Conservation (phyloP, 2,113 vertebrate species). For the Mormoops blainvillei region DNA sequence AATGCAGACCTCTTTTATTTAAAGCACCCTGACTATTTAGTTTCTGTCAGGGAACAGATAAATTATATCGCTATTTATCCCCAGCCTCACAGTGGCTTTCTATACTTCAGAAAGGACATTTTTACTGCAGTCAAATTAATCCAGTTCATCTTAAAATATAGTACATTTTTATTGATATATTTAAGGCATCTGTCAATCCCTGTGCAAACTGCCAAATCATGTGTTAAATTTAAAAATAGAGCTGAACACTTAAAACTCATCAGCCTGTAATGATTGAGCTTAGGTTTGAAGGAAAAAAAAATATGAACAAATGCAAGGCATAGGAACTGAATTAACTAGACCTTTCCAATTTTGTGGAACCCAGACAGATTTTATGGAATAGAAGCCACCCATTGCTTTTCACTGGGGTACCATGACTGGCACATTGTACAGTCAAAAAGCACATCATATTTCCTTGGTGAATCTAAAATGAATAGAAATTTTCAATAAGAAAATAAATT, state of each 20-base stretch:
- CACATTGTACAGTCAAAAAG: neutral
- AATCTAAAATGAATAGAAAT: neutral
- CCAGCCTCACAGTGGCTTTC: neutral
- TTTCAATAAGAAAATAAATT: neutral
- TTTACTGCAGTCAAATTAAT: slow-evolving; percentile 54
- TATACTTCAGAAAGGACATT: slow-evolving; percentile 39
- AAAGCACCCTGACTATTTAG: slow-evolving; percentile 25
- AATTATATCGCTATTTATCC: slow-evolving; percentile 24
- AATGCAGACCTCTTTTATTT: neutral
- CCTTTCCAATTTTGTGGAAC: neutral
- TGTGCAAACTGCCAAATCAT: slow-evolving; percentile 56
- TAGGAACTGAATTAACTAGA: neutral
- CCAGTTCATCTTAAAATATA: slow-evolving; percentile 36
- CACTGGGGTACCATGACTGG: neutral
- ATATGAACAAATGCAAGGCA: neutral
- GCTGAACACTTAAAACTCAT: slow-evolving; percentile 51
- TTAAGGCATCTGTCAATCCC: slow-evolving; percentile 67
- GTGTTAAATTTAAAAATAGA: slow-evolving; percentile 68
- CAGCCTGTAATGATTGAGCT: slow-evolving; percentile 67
- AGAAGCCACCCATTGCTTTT: neutral
- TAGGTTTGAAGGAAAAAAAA: slow-evolving; percentile 32
- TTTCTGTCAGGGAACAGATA: slow-evolving; percentile 46
- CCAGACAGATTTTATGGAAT: neutral
- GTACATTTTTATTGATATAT: slow-evolving; percentile 62
- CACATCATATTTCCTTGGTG: neutral